phyloP scores from a whole-genome alignment of 2,888 invertebrate genomes.

The Thymelicus acteon region DNA sequence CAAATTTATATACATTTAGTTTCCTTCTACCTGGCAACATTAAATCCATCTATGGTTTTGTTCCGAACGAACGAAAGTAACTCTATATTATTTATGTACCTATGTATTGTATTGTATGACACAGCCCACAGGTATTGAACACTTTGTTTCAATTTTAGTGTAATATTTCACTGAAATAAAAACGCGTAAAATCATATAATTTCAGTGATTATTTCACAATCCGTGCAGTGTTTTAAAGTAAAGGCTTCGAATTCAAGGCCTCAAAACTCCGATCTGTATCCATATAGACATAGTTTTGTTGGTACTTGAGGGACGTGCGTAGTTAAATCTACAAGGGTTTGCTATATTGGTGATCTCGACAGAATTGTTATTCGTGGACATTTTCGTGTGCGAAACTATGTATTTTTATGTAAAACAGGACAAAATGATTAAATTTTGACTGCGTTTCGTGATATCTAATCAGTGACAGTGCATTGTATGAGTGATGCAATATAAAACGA shows the following conservation, averaged over 20 bases:
- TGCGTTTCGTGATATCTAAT: constrained; percentile 36
- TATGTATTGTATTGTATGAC: constrained; percentile 5
- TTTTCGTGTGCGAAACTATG: neutral
- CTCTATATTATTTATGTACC: too few species aligned
- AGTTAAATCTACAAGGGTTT: constrained; percentile 12
- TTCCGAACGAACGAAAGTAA: neutral
- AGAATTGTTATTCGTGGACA: neutral
- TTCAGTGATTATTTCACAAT: neutral
- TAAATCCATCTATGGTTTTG: neutral
- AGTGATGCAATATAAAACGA: constrained; percentile 43
- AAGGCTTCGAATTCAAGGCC: neutral
- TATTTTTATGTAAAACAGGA: neutral
- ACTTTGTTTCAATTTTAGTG: neutral
- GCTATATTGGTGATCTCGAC: neutral
- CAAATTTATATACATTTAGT: too few species aligned
- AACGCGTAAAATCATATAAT: neutral
- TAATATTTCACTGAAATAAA: neutral
- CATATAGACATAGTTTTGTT: constrained; percentile 7
- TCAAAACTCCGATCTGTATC: neutral
- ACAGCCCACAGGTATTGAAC: neutral
- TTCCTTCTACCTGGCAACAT: neutral
- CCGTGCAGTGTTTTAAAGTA: neutral
- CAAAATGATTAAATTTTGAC: neutral
- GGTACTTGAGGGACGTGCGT: constrained; percentile 18
- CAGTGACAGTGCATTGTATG: constrained; percentile 52